Base-by-base conservation (phyloP, 2,113 vertebrate genomes). In the Perca schrenkii region DNA sequence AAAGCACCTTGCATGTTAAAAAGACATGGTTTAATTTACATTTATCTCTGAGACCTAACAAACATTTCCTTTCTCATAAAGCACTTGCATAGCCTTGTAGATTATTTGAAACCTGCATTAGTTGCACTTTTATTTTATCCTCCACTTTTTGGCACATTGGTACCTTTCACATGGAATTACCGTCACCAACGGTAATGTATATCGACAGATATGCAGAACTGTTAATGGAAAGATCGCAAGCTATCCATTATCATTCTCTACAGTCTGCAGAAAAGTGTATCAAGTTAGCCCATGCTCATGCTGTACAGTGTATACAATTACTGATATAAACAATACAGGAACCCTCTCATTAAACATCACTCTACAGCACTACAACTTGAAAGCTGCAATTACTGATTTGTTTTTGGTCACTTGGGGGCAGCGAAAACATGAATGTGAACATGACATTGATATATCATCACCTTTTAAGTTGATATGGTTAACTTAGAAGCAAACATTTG, bases 231-330 rank as follows among this genome's bases (percentile, higher is more conserved):
- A 74, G 50, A 80, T 64, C 22, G 21, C 74, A 40, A 31, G 46
- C 66, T 72, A 70, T 83, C 79, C 82, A 85, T 86, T 85, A 81
- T 28, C 57, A 14, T 82, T 58, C 47, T 74, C 69, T 57, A 36
- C 25, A 75, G 54, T 69, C 25, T 66, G 74, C 77, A 83, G 43
- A 74, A 80, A 62, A 68, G 43, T 71, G 57, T 36, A 79, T 80
- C 43, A 22, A 25, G 62, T 65, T 34, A 14, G 36, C 11, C 19
- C 28, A 15, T 12, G 34, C 77, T 66, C n/a, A 62, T 14, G 22
- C 66, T 62, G 46, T 52, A 34, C 2, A 34, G 15, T 28, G 21
- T 7, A 14, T 56, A 40, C 31, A 77, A 60, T 28, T 63, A 47
- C 13, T 67, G 57, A 47, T 34, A 36, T 17, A 80, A 83, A 73